These are phyloP conservation scores for Laspeyria flexula DNA, from an alignment of 2,888 invertebrate genomes.

Conservation along the genomic window DNA sequence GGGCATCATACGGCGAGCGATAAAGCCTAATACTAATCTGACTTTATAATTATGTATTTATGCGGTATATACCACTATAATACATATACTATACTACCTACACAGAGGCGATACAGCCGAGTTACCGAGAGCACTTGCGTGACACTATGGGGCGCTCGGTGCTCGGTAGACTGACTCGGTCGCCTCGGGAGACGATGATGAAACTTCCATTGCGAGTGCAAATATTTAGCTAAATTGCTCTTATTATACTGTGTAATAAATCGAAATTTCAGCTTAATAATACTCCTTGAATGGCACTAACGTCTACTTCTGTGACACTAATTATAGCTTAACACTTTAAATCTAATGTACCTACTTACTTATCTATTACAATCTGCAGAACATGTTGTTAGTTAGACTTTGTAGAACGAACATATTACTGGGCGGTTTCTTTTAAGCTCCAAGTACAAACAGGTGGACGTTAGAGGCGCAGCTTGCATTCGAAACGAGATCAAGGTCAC, in stretches of 20 bases:
- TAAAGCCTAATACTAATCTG: conserved; percentile 46
- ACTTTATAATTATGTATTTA: conserved; percentile 47
- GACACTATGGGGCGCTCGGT: conserved; percentile 6
- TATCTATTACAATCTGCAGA: conserved; percentile 25
- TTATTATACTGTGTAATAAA: conserved; percentile 46
- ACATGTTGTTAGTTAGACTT: conserved; percentile 38
- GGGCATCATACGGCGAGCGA: conserved; percentile 29
- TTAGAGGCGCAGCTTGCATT: conserved; percentile 50
- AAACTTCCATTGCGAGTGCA: conserved; percentile 50
- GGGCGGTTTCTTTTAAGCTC: conserved; percentile 49
- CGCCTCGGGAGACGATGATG: conserved; percentile 43
- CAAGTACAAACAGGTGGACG: conserved; percentile 63
- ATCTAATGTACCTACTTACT: conserved; percentile 12
- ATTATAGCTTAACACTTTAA: conserved; percentile 35
- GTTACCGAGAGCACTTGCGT: conserved; percentile 16
- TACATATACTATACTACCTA: conserved; percentile 26
- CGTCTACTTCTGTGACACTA: conserved; percentile 39
- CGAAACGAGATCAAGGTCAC: conserved; percentile 76
- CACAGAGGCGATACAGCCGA: conserved; percentile 18
- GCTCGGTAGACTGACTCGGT: not conserved
- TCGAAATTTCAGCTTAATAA: conserved; percentile 41
- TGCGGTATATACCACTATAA: too few species aligned
- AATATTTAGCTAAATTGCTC: conserved; percentile 53
- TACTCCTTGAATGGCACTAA: conserved; percentile 26
- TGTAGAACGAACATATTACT: conserved; percentile 44